Evolutionary conservation across 1,140 invertebrate genomes (phyloP).

Genomic region (Drosophila repletoides): DNA sequence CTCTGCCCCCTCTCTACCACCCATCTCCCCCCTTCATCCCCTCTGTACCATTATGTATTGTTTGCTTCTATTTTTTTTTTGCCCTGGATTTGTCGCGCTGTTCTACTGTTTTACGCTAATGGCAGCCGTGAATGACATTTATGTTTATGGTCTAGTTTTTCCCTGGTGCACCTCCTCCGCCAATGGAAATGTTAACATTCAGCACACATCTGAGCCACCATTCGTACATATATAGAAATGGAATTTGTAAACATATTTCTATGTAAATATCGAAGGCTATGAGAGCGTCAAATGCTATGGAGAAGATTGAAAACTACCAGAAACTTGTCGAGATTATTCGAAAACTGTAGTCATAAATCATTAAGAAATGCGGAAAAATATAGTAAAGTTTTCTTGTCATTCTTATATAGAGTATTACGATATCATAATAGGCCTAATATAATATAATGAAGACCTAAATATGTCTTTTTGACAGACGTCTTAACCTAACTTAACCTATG

Average conservation of each 20-base stretch:
- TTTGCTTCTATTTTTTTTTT: conserved; percentile 6
- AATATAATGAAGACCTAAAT: too few species aligned
- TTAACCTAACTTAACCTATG: too few species aligned
- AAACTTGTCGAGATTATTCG: too few species aligned
- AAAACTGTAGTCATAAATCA: too few species aligned
- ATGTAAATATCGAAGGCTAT: conserved; percentile 1
- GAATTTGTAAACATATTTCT: not conserved
- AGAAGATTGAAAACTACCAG: not conserved
- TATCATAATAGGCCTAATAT: too few species aligned
- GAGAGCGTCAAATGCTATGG: conserved; percentile 1
- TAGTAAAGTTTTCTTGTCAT: too few species aligned
- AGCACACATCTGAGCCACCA: conserved; percentile 1
- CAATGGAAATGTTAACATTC: conserved; percentile 1
- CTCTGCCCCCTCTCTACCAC: conserved; percentile 21
- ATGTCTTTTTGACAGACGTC: too few species aligned
- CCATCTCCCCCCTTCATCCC: conserved; percentile 21
- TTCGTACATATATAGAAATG: not conserved
- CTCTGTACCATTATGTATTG: conserved; percentile 3
- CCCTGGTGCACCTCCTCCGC: conserved; percentile 6
- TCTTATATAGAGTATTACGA: too few species aligned
- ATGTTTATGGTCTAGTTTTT: conserved; percentile 69
- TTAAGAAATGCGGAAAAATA: too few species aligned
- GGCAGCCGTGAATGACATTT: conserved; percentile 68
- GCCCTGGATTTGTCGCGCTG: conserved; percentile 49
- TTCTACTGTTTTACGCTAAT: conserved; percentile 48